Conservation (phyloP, 2,888 invertebrate species). For the Heteromyza rotundicornis region DNA sequence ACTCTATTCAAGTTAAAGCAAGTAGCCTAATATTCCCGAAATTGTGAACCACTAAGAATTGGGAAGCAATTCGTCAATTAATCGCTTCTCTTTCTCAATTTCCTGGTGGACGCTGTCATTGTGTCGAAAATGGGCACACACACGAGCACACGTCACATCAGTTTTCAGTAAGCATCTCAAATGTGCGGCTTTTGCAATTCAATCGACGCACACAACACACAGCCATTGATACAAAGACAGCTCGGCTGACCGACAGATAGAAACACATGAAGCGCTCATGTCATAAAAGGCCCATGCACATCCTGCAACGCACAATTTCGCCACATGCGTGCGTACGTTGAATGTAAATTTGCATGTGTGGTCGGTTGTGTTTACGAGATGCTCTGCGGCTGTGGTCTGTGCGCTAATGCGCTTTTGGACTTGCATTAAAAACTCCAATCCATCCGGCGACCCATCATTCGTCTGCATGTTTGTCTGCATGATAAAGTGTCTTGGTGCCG, state of each 20-base stretch:
- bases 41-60: too few relatives aligned
- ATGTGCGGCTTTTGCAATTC: constrained; percentile 49
- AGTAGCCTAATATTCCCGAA: too few relatives aligned
- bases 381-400: neutral
- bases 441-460: neutral
- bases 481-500: too few relatives aligned
- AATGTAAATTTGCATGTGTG: constrained; percentile 3
- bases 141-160: neutral
- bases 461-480: neutral
- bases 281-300: constrained; percentile 15
- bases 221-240: neutral
- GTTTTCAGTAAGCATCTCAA: constrained; percentile 28
- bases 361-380: neutral
- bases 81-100: neutral
- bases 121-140: neutral
- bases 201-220: constrained; percentile 31
- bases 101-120: neutral
- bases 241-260: neutral
- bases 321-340: constrained; percentile 16
- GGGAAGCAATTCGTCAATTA: constrained; percentile 1
- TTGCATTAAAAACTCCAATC: constrained; percentile 5
- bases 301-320: constrained; percentile 10
- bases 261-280: neutral
- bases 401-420: constrained; percentile 10
- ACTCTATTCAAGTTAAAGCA: too few relatives aligned